Evolutionary conservation across 2,888 invertebrate species (phyloP), one percentile per base, ranked within the genome.

Genomic region (Monochamus alternatus): DNA sequence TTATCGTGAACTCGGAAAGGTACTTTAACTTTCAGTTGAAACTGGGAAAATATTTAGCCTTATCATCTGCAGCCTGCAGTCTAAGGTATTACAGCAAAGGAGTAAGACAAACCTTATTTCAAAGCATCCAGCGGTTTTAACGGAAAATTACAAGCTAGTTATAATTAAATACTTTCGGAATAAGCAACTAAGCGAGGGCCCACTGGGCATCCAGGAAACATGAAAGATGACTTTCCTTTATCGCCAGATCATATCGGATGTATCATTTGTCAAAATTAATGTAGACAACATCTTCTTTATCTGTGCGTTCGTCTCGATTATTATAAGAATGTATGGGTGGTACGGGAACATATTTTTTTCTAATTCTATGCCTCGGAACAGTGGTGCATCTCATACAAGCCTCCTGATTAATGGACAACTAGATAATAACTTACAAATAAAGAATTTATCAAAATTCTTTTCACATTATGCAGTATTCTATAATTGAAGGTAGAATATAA

Each of bases 191-290:
- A 69, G 44, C 30, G 44, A 43, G 44, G 3, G 60, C 22, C 60
- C 30, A 43, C 43, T 52, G 10, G 55, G 52, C 38, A 30, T 14
- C 43, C 31, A 30, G 31, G n/a, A 31, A 44, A 31, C 69, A 77
- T 77, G 75, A 77, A 73, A 68, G 64, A 77, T 70, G 75, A 63
- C 66, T 44, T 14, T 60, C 43, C 75, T 70, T 75, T 77, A 75
- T 75, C 70, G 66, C 8, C 62, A 77, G 77, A 77, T 75, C 75
- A 73, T 64, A 77, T 77, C 77, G 62, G 63, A 63, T 64, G 60
- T 69, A 74, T 77, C 77, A 77, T 77, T 77, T 77, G 77, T 77
- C 77, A 70, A 73, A 75, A 75, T 70, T 75, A 73, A 75, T 77
- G 73, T 74, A 75, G 75, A 73, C 66, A 68, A 73, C 73, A 73